A percentile compares a stretch with the other conserved stretches of the same genome.
These are phyloP conservation scores for Noctilio leporinus DNA, from an alignment of 2,113 vertebrate genomes.

Conservation along the genomic window DNA sequence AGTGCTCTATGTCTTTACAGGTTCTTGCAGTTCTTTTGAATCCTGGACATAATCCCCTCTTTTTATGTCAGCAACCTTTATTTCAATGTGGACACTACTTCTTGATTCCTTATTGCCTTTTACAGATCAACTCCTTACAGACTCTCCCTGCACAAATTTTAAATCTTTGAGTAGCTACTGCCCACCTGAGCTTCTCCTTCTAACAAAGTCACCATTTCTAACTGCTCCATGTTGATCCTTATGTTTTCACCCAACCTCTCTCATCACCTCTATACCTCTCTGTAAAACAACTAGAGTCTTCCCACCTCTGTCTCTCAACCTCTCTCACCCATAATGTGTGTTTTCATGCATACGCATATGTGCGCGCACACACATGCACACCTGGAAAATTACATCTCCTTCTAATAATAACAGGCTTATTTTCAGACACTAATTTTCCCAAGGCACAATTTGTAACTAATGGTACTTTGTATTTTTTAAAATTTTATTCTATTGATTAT, in stretches of 20 bases:
- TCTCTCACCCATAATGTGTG: background rate
- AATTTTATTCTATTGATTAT: no score
- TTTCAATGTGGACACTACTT: background rate
- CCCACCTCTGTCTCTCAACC: background rate
- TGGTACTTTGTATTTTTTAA: no score
- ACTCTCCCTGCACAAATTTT: background rate
- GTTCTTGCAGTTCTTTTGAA: background rate
- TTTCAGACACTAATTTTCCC: background rate
- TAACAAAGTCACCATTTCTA: background rate
- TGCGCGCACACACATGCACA: no score
- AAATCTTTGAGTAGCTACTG: background rate
- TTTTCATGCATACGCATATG: background rate
- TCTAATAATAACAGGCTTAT: background rate
- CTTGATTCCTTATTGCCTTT: background rate
- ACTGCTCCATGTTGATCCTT: background rate
- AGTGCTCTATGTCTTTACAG: background rate
- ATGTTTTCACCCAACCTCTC: background rate
- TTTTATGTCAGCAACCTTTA: background rate
- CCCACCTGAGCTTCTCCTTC: background rate
- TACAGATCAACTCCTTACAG: background rate
- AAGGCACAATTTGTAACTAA: background rate
- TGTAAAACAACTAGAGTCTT: background rate
- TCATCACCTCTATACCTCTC: background rate
- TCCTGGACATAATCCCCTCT: background rate
- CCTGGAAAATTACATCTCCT: background rate